These are phyloP conservation scores for Diarsia rubi DNA, from an alignment of 2,888 invertebrate species.

Conservation along the genomic window DNA sequence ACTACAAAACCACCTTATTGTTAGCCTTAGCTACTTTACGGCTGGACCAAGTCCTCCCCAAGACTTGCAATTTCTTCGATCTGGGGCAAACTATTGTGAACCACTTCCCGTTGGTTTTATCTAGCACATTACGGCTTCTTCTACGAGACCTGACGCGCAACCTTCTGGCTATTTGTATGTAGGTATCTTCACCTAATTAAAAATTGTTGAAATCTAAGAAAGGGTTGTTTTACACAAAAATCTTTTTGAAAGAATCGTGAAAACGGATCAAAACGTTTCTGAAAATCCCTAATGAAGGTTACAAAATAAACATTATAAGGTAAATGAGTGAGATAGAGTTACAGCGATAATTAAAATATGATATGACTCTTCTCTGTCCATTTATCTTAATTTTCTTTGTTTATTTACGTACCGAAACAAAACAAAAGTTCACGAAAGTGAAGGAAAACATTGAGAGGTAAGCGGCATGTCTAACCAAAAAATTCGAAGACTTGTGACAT, in stretches of 20 bases:
- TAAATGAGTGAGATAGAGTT: conserved; percentile 11
- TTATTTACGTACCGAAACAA: background rate
- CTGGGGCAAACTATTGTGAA: background rate
- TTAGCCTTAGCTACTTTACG: too few relatives aligned
- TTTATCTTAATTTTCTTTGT: background rate
- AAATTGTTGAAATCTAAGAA: background rate
- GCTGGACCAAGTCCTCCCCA: background rate
- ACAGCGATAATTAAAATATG: conserved; percentile 15
- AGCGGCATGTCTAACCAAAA: too few relatives aligned
- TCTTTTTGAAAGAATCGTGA: background rate
- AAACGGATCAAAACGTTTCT: background rate
- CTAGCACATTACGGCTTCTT: background rate
- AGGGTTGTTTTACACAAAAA: background rate
- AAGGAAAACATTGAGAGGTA: too few relatives aligned
- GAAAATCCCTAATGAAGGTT: conserved; percentile 11
- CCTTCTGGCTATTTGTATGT: background rate
- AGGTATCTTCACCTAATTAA: background rate
- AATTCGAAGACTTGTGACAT: too few relatives aligned
- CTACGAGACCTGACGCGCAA: background rate
- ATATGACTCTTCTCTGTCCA: background rate
- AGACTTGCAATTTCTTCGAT: background rate
- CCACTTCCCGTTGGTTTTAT: background rate
- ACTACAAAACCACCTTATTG: background rate
- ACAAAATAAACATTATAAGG: conserved; percentile 12
- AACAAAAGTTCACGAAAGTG: background rate